Base-by-base conservation (phyloP, 53 echinoderm and acorn worm genomes). In the Arbacia lixula region DNA sequence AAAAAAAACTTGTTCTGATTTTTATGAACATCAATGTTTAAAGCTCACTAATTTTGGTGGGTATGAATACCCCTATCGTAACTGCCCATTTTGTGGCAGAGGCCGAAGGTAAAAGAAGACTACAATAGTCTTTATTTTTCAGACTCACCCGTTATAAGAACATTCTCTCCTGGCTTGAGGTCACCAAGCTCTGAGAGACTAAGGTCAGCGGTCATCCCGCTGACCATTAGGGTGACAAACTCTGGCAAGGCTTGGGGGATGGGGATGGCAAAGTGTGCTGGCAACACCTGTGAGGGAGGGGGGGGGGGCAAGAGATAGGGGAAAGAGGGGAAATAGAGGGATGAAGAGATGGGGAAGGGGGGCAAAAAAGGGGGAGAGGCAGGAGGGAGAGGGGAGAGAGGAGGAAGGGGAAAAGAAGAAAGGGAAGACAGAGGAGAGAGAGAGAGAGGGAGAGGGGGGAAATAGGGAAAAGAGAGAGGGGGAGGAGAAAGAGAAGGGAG, bases 171-270 rank as follows among this genome's bases (percentile, higher is more conserved):
- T 71, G 84, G 6, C 71, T 93, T 85, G 24, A 95, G 36, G 29
- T 71, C 79, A 60, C 91, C 95, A 79, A 60, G 33, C 91, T 66
- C 8, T 66, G 22, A 20, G 6, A 90, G 81, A 38, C 83, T 83
- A 8, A 93, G 33, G 57, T 95, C 96, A 25, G 96, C 93, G 19
- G 96, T 93, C 87, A 87, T 81, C 1, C 91, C 96, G 60, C 96
- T 95, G 52, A 93, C 88, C 40, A 93, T 52, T 2, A 95, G 66
- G 0, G 76, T 74, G 5, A 91, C 41, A 53, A 84, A 89, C 31
- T 91, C 96, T 25, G 96, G 91, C 14, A 87, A 67, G 0, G 84
- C 50, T 22, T 83, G 89, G 5, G 96, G 93, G 3, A 95, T 19
- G 24, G 95, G 93, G 12, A 91, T 83, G 26, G 93, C 91, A 69